Base-by-base conservation (phyloP, 2,888 invertebrate genomes). In the Acanthoscelides obtectus region DNA sequence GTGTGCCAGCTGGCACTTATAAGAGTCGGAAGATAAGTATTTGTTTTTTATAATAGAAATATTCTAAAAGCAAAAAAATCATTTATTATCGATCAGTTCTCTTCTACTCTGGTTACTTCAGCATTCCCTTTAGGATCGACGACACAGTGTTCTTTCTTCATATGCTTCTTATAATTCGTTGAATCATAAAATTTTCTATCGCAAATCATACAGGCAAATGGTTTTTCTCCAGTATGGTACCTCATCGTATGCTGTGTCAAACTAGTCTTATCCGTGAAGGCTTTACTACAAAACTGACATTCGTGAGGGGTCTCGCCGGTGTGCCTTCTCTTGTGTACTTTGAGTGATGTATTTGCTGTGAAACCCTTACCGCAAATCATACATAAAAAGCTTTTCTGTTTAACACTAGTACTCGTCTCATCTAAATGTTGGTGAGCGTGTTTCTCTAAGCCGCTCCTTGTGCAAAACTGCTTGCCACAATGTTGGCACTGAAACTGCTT, bases 301-400 rank as follows among this genome's bases (percentile, higher is more conserved):
- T 72, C 68, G 64, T 73, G 73, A 22, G 75, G 75, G 22, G 70
- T 72, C 25, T 75, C 74, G 0, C 74, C 74, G 4, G 73, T 74
- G 63, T 74, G 74, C 5, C 74, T 66, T 20, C 74, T 75, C 8
- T 74, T 69, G 66, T 77, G 77, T 0, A 78, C 78, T 64, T 77
- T 78, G 19, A 79, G 72, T 64, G 75, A 77, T 66, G 77, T 74
- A 66, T 75, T 78, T 6, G 78, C 75, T 0, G 76, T 80, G 70
- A 81, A 82, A 0, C 79, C 75, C 72, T 78, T 81, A 8, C 78
- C 79, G 72, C 81, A 81, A 20, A 75, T 71, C 12, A 73, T 75
- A 70, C 77, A 77, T 27, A 75, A 69, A 66, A 74, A 69, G 12
- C 45, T 45, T 45, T 63, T 25, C 25, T 25, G 25, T 25, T 45